Evolutionary conservation across 92 coral and sea anemone species (phyloP).

Genomic region (Anthopleura xanthogrammica): DNA sequence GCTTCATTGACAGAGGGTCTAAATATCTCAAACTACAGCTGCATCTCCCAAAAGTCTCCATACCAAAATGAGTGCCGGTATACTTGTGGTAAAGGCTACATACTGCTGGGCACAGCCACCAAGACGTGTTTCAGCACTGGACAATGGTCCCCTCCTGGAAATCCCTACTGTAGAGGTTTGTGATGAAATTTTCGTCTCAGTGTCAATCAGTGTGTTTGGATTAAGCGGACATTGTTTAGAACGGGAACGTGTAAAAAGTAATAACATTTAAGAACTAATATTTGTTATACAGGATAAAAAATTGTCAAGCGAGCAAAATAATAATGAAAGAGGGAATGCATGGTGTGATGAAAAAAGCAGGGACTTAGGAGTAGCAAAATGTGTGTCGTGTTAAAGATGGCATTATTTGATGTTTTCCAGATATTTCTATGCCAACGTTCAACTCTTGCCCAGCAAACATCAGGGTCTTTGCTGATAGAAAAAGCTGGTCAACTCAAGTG

Average conservation of each 20-base stretch:
- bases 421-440: constrained; percentile 31
- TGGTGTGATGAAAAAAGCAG: too few relatives aligned
- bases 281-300: too few relatives aligned
- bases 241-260: too few relatives aligned
- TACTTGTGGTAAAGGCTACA: constrained; percentile 40
- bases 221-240: too few relatives aligned
- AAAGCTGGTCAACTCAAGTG: constrained; percentile 19
- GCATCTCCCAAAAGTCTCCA: constrained; percentile 6
- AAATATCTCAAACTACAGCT: constrained; percentile 8
- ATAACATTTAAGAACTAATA: too few relatives aligned
- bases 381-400: too few relatives aligned
- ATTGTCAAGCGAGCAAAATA: too few relatives aligned
- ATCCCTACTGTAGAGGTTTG: constrained; percentile 44
- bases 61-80: constrained; percentile 35
- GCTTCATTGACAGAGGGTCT: constrained; percentile 36
- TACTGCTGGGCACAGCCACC: constrained; percentile 33
- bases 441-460: constrained; percentile 23
- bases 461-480: constrained; percentile 25
- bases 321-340: too few relatives aligned
- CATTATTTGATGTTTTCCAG: not conserved
- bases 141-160: constrained; percentile 42
- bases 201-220: too few relatives aligned
- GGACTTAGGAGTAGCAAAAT: too few relatives aligned
- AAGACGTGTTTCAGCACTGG: constrained; percentile 37
- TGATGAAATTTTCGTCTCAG: too few relatives aligned